phyloP scores from a whole-genome alignment of 1,140 invertebrate genomes.

The Psix sp. region DNA sequence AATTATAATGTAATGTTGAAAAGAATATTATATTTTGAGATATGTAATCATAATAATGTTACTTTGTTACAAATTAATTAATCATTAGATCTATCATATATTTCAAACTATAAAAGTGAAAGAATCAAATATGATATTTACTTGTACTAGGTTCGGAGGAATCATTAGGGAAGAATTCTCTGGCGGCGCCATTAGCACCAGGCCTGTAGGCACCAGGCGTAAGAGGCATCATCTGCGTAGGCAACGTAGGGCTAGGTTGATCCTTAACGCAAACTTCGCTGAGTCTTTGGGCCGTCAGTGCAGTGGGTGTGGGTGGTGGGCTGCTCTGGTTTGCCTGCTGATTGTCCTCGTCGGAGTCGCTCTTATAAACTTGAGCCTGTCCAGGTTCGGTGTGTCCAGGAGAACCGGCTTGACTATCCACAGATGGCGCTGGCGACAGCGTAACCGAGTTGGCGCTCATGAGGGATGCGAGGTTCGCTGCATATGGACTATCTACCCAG shows the following conservation, averaged over 20 bases:
- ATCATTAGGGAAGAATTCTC: constrained; percentile 86
- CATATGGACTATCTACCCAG: constrained; percentile 84
- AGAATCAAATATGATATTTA: constrained; percentile 71
- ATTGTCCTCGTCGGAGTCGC: constrained; percentile 75
- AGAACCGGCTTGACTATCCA: constrained; percentile 90
- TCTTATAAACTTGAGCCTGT: constrained; percentile 71
- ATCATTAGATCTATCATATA: neutral
- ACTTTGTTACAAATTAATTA: neutral
- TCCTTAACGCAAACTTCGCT: constrained; percentile 75
- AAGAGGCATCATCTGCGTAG: constrained; percentile 71
- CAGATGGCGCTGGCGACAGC: constrained; percentile 90
- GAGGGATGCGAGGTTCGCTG: constrained; percentile 78
- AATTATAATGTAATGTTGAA: too few relatives aligned
- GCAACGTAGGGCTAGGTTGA: constrained; percentile 72
- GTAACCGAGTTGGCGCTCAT: constrained; percentile 89
- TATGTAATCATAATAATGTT: too few relatives aligned
- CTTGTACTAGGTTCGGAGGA: constrained; percentile 88
- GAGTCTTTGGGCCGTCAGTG: constrained; percentile 73
- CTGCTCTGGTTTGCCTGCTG: constrained; percentile 75
- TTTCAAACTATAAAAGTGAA: too few relatives aligned
- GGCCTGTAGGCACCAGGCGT: constrained; percentile 70
- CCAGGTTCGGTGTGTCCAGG: constrained; percentile 83
- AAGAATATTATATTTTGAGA: too few relatives aligned
- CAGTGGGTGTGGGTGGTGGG: constrained; percentile 81
- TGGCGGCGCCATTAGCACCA: constrained; percentile 59